Percentiles rank a stretch among this genome's conserved stretches.
Conservation (phyloP, 2,888 invertebrate species). For the Brachynemurus nebulosus region DNA sequence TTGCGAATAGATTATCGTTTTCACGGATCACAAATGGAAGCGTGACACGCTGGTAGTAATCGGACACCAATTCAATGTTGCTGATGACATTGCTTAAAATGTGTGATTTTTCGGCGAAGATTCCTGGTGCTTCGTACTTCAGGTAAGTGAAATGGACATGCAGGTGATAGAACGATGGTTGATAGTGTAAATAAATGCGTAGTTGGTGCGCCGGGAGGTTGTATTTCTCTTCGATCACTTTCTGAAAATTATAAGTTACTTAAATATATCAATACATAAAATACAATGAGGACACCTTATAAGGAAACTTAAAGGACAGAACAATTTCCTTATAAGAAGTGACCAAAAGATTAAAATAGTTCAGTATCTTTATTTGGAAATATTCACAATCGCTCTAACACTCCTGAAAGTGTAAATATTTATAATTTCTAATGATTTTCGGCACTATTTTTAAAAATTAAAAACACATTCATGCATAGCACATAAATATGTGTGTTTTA, state of each 20-base stretch:
- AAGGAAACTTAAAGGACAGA: too few relatives aligned
- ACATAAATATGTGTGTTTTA: too few relatives aligned
- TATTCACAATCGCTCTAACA: too few relatives aligned
- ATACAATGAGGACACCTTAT: too few relatives aligned
- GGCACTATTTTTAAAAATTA: too few relatives aligned
- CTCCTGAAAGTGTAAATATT: too few relatives aligned
- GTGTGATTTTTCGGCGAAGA: constrained; percentile 74
- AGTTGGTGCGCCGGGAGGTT: constrained; percentile 53
- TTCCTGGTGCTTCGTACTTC: constrained; percentile 67
- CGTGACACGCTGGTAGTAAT: constrained; percentile 74
- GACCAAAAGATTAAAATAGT: too few relatives aligned
- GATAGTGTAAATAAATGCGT: constrained; percentile 84
- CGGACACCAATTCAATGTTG: constrained; percentile 67
- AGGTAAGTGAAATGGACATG: constrained; percentile 87
- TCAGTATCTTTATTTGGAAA: too few relatives aligned
- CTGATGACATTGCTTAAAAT: constrained; percentile 76
- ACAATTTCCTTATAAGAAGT: too few relatives aligned
- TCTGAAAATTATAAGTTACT: constrained; percentile 35
- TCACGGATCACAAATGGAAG: constrained; percentile 69
- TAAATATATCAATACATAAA: neutral
- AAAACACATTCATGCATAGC: too few relatives aligned
- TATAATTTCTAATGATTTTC: too few relatives aligned
- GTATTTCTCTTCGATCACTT: constrained; percentile 64
- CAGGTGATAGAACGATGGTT: constrained; percentile 92
- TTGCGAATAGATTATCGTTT: constrained; percentile 54